phyloP scores from a whole-genome alignment of 2,888 invertebrate species.

The Malthinus seriepunctatus region DNA sequence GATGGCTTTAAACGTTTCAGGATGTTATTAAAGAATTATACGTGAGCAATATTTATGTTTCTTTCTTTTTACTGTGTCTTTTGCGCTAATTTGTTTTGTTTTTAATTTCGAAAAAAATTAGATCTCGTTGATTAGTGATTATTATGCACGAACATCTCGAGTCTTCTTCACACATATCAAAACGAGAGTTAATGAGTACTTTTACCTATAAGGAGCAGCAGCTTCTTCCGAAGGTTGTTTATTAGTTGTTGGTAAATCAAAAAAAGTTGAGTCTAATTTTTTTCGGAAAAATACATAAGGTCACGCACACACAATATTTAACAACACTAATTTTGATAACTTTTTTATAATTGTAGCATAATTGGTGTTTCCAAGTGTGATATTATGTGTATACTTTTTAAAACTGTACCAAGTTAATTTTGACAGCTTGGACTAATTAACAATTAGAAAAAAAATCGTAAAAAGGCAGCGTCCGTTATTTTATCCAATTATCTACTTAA shows the following conservation, averaged over 20 bases:
- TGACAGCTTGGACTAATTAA: slow-evolving; percentile 1
- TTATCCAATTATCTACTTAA: background rate
- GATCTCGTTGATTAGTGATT: too few relatives aligned
- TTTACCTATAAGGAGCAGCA: too few relatives aligned
- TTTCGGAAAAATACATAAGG: background rate
- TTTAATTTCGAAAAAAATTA: too few relatives aligned
- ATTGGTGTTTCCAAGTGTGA: background rate
- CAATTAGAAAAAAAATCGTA: background rate
- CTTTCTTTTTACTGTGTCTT: background rate
- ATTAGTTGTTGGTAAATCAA: background rate
- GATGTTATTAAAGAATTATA: slow-evolving; percentile 21
- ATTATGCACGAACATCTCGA: too few relatives aligned
- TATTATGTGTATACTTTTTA: background rate
- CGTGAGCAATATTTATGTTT: slow-evolving; percentile 1
- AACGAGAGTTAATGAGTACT: too few relatives aligned
- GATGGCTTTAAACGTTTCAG: slow-evolving; percentile 18
- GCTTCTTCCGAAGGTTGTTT: too few relatives aligned
- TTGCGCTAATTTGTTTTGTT: background rate
- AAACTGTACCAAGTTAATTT: background rate
- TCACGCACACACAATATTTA: background rate
- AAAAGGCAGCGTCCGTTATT: background rate
- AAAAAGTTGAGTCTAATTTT: background rate
- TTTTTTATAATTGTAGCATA: slow-evolving; percentile 3
- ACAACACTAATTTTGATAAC: background rate
- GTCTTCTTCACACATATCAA: background rate